Evolutionary conservation across 1,140 invertebrate genomes (phyloP).

Genomic region (Hesperophylax magnus): DNA sequence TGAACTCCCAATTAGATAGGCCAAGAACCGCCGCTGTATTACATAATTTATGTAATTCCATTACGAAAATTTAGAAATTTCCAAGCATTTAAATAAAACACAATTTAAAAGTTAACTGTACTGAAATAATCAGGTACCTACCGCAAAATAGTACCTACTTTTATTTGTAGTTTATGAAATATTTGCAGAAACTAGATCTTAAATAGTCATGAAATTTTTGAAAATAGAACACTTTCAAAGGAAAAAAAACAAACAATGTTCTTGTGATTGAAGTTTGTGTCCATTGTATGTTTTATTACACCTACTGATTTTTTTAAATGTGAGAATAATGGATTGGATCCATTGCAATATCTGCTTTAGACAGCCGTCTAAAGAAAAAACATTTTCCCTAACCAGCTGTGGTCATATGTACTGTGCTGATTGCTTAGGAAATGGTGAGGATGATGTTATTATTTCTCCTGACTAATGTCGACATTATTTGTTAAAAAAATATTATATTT

Average conservation of each 20-base stretch:
- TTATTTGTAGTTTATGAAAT: too few species aligned
- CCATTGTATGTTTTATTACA: neutral
- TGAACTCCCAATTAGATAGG: too few species aligned
- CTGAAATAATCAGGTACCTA: too few species aligned
- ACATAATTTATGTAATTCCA: too few species aligned
- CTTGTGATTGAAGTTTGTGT: neutral
- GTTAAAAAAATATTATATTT: neutral
- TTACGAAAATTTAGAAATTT: too few species aligned
- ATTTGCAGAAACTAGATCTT: too few species aligned
- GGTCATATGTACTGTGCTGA: slow-evolving; percentile 70
- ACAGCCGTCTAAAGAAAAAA: slow-evolving; percentile 65
- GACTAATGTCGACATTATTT: neutral
- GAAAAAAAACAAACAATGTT: neutral
- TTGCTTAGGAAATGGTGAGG: slow-evolving; percentile 57
- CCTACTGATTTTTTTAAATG: neutral
- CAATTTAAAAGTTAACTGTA: too few species aligned
- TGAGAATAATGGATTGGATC: slow-evolving; percentile 68
- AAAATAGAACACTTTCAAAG: too few species aligned
- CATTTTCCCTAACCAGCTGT: slow-evolving; percentile 68
- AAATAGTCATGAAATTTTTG: too few species aligned
- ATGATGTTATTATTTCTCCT: neutral
- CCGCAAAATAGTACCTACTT: too few species aligned
- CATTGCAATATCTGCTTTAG: slow-evolving; percentile 69
- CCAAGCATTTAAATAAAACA: too few species aligned
- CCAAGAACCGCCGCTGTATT: too few species aligned